Evolutionary conservation across 2,113 vertebrate species (phyloP).

Genomic region (Danionella cerebrum): DNA sequence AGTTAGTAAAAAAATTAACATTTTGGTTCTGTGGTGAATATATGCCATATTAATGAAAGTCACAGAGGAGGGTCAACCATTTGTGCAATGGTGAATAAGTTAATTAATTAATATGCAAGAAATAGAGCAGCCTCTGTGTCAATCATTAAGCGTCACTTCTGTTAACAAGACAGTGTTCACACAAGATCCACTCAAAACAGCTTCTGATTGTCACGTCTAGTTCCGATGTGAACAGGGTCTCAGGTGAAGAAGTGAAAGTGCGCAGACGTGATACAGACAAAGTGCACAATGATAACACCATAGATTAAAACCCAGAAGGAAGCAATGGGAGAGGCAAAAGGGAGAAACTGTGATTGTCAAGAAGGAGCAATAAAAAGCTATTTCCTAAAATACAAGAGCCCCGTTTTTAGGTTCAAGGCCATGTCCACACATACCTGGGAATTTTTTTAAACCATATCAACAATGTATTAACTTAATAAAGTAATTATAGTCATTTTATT

Average conservation of each 20-base stretch:
- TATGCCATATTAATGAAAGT: constrained; percentile 28
- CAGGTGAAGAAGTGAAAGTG: constrained; percentile 17
- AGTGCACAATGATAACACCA: constrained; percentile 39
- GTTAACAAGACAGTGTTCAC: constrained; percentile 33
- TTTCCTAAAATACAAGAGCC: background rate
- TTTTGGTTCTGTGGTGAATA: background rate
- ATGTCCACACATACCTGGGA: too few species aligned
- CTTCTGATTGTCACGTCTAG: constrained; percentile 17
- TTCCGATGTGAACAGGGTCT: constrained; percentile 40
- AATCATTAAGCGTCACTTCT: constrained; percentile 29
- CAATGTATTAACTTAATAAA: too few species aligned
- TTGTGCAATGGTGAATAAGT: background rate
- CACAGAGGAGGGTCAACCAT: constrained; percentile 17
- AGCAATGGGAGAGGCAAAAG: constrained; percentile 22
- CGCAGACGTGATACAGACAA: constrained; percentile 35
- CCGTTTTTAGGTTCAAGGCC: too few species aligned
- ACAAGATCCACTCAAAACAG: constrained; percentile 26
- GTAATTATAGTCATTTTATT: too few species aligned
- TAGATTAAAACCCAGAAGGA: constrained; percentile 41
- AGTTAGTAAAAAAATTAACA: constrained; percentile 13
- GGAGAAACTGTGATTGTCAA: constrained; percentile 19
- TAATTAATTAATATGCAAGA: background rate
- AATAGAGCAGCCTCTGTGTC: constrained; percentile 44
- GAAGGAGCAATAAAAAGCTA: background rate
- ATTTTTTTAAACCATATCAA: too few species aligned